These are phyloP conservation scores for Dorcus parallelipipedus DNA, from an alignment of 2,888 invertebrate species.

Conservation along the genomic window DNA sequence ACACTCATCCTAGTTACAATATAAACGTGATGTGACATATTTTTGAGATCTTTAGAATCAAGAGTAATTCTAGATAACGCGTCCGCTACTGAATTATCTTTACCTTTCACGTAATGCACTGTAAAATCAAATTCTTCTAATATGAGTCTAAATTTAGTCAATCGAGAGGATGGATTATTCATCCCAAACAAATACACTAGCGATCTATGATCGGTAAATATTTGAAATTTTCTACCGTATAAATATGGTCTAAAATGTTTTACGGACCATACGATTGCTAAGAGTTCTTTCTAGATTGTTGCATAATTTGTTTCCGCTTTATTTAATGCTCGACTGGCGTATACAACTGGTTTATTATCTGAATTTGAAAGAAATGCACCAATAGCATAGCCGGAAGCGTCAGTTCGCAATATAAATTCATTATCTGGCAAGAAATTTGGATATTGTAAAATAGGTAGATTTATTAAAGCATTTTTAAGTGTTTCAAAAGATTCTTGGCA, in stretches of 20 bases:
- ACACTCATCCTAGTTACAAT: no score
- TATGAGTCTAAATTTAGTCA: slow-evolving; percentile 25
- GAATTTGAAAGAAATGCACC: no score
- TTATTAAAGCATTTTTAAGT: background rate
- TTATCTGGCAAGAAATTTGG: no score
- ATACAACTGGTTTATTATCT: slow-evolving; percentile 4
- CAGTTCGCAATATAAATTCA: no score
- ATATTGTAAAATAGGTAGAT: no score
- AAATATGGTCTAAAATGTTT: slow-evolving; percentile 20
- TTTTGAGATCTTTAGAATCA: slow-evolving; percentile 13
- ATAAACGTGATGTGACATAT: slow-evolving; percentile 8
- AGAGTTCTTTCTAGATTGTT: slow-evolving; percentile 28
- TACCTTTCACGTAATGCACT: slow-evolving; percentile 25
- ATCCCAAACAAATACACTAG: slow-evolving; percentile 16
- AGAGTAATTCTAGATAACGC: no score
- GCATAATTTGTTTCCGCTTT: slow-evolving; percentile 27
- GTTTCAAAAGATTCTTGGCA: slow-evolving; percentile 3
- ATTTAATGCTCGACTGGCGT: slow-evolving; percentile 24
- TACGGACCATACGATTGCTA: slow-evolving; percentile 24
- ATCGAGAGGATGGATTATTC: slow-evolving; percentile 25
- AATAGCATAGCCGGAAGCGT: no score
- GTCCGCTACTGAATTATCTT: background rate
- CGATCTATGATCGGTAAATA: no score
- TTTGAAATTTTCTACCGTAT: slow-evolving; percentile 24
- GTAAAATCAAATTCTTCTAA: slow-evolving; percentile 25